Percentiles rank a stretch among this genome's conserved stretches.
phyloP scores from a whole-genome alignment of 2,888 invertebrate species.

The Dasysyrphus albostriatus region DNA sequence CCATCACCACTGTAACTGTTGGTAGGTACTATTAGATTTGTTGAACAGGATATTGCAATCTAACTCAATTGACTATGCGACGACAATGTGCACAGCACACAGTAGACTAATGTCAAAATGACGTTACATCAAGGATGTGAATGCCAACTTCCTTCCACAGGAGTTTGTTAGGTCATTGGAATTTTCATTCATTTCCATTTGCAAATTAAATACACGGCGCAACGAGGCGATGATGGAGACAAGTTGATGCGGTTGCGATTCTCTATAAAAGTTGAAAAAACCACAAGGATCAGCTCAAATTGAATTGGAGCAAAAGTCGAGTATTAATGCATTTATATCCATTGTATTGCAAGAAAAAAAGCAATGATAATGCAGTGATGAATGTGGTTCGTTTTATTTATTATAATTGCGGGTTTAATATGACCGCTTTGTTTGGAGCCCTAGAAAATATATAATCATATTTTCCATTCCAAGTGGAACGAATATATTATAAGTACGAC shows the following conservation, averaged over 20 bases:
- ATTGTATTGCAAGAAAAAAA: constrained; percentile 6
- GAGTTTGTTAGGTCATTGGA: constrained; percentile 32
- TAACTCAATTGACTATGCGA: constrained; percentile 60
- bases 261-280: not conserved
- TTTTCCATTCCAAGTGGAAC: not conserved
- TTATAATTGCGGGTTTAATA: not conserved
- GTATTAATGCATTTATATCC: constrained; percentile 9
- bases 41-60: constrained; percentile 70
- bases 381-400: not conserved
- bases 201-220: constrained; percentile 19
- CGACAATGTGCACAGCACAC: constrained; percentile 2
- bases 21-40: constrained; percentile 36
- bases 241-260: constrained; percentile 19
- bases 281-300: constrained; percentile 22
- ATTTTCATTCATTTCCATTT: constrained; percentile 46
- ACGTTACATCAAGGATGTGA: constrained; percentile 41
- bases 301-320: constrained; percentile 22
- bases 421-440: not conserved
- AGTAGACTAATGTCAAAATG: constrained; percentile 29
- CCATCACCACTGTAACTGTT: not conserved
- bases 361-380: constrained; percentile 11
- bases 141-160: constrained; percentile 36
- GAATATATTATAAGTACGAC: not conserved
- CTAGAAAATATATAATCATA: not conserved
- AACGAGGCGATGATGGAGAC: not conserved